These are phyloP conservation scores for Odontesthes bonariensis DNA, from an alignment of 2,113 vertebrate genomes.

Conservation along the genomic window DNA sequence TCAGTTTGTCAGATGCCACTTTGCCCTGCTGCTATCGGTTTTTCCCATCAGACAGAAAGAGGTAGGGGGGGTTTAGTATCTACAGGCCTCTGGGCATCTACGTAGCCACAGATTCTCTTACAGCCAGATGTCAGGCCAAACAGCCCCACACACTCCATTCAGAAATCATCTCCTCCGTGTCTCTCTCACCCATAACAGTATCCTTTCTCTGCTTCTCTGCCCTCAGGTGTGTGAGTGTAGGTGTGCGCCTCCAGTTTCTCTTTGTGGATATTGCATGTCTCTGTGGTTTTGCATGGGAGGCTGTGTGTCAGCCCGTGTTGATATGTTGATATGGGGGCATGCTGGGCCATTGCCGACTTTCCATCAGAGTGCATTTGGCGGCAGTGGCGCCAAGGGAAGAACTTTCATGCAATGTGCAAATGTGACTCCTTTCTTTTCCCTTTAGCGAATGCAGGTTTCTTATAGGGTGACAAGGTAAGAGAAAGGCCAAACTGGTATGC, in stretches of 20 bases:
- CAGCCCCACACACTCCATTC: slow-evolving; percentile 43
- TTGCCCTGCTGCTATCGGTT: slow-evolving; percentile 38
- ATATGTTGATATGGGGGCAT: slow-evolving; percentile 31
- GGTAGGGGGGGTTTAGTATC: slow-evolving; percentile 51
- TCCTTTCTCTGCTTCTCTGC: slow-evolving; percentile 41
- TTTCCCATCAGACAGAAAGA: slow-evolving; percentile 54
- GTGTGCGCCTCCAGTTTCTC: slow-evolving; percentile 45
- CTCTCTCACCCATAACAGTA: slow-evolving; percentile 43
- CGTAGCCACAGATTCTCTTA: slow-evolving; percentile 77
- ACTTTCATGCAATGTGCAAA: slow-evolving; percentile 42
- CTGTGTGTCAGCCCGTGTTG: slow-evolving; percentile 25
- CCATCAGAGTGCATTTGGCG: slow-evolving; percentile 53
- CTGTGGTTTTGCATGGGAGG: slow-evolving; percentile 10
- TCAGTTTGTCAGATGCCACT: slow-evolving; percentile 42
- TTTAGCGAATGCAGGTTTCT: slow-evolving; percentile 33
- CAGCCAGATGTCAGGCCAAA: slow-evolving; percentile 80
- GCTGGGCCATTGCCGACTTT: slow-evolving; percentile 63
- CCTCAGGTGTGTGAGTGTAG: slow-evolving; percentile 45
- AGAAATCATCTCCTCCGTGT: slow-evolving; percentile 44
- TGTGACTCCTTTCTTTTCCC: slow-evolving; percentile 31
- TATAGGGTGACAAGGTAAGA: slow-evolving; percentile 55
- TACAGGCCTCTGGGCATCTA: slow-evolving; percentile 51
- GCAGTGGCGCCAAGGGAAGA: slow-evolving; percentile 11
- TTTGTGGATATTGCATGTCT: slow-evolving; percentile 14
- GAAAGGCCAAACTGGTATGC: slow-evolving; percentile 35